Conservation (phyloP, 2,888 invertebrate species). For the Campopleginae sp. region DNA sequence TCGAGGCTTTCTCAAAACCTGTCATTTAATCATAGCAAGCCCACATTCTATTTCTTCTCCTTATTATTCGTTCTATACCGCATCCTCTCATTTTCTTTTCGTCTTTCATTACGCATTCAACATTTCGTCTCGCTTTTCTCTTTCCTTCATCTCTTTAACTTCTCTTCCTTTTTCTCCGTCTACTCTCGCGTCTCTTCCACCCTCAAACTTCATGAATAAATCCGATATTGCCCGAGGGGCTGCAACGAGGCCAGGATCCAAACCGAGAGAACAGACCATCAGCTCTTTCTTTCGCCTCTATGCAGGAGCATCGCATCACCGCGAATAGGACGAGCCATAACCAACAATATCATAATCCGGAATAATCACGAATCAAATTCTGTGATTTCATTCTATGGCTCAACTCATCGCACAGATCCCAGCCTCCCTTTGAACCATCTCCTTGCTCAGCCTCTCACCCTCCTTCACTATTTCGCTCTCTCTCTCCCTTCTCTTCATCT, state of each 20-base stretch:
- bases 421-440: constrained; percentile 35
- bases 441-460: not conserved
- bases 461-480: constrained; percentile 8
- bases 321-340: constrained; percentile 42
- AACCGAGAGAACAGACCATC: not conserved
- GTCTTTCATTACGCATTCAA: constrained; percentile 32
- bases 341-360: constrained; percentile 65
- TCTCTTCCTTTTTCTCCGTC: not conserved
- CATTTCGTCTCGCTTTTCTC: constrained; percentile 30
- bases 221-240: constrained; percentile 35
- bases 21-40: constrained; percentile 60
- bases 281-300: constrained; percentile 33
- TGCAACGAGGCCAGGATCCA: constrained; percentile 32
- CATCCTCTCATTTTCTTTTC: constrained; percentile 4
- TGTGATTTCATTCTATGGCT: constrained; percentile 56
- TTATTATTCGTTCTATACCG: not conserved
- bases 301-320: constrained; percentile 44
- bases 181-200: constrained; percentile 9
- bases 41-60: constrained; percentile 21
- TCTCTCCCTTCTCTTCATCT: not conserved
- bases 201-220: constrained; percentile 48
- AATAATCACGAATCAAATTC: constrained; percentile 63
- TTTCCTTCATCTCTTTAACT: constrained; percentile 21
- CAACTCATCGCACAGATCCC: constrained; percentile 32
- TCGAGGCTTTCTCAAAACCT: constrained; percentile 48